These are phyloP conservation scores for Machaerirhynchus nigripectus DNA, from an alignment of 2,113 vertebrate species.

Conservation along the genomic window DNA sequence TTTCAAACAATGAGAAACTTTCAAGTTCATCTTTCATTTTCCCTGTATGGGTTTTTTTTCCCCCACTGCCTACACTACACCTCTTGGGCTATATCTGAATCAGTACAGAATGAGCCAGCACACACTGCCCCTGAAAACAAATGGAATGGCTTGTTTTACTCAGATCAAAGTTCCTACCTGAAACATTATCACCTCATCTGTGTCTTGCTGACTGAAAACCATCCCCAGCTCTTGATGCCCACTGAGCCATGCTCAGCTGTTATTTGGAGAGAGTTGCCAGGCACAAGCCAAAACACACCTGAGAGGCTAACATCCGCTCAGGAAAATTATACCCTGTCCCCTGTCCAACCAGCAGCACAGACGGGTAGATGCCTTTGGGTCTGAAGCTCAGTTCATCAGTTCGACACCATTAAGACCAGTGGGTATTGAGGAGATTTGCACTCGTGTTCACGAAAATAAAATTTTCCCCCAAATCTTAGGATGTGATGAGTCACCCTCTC, in stretches of 20 bases:
- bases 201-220: background rate
- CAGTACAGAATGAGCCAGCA: background rate
- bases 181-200: background rate
- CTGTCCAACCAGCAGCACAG: background rate
- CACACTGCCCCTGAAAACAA: background rate
- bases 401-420: background rate
- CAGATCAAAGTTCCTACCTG: background rate
- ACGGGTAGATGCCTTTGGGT: background rate
- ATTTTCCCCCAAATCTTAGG: background rate
- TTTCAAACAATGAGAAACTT: background rate
- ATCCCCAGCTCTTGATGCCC: fast-evolving
- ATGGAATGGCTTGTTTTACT: background rate
- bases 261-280: background rate
- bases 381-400: background rate
- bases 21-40: background rate
- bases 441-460: background rate
- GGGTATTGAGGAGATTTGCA: background rate
- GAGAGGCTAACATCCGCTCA: background rate
- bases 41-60: background rate
- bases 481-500: background rate
- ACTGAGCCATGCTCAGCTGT: background rate
- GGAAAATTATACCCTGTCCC: background rate
- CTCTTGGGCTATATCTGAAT: background rate
- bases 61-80: background rate
- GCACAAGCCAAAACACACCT: background rate